Percentiles rank a stretch among this genome's conserved stretches.
Conservation (phyloP, 1,140 invertebrate genomes). For the Microplitis demolitor region DNA sequence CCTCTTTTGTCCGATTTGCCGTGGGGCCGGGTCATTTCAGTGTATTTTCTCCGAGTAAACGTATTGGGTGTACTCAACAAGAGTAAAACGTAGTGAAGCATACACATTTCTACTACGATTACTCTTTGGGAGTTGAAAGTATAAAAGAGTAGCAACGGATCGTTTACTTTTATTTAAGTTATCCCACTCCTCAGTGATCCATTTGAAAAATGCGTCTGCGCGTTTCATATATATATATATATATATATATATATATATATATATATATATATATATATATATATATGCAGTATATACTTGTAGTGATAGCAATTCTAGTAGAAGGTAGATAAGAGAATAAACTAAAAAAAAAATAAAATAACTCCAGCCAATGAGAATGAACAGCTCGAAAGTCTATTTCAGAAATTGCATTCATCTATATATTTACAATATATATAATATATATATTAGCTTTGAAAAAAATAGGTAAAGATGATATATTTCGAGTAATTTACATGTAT, state of each 20-base stretch:
- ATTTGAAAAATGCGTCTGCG: conserved; percentile 10
- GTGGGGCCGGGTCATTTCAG: conserved; percentile 22
- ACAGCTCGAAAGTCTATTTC: too few relatives aligned
- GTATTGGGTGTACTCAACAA: neutral
- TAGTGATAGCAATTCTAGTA: too few relatives aligned
- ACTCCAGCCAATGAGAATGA: too few relatives aligned
- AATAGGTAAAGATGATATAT: too few relatives aligned
- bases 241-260: neutral
- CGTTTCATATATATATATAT: neutral
- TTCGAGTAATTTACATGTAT: too few relatives aligned
- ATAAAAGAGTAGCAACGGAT: conserved; percentile 33
- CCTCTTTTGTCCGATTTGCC: too few relatives aligned
- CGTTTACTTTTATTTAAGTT: conserved; percentile 49
- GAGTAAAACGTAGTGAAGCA: conserved; percentile 29
- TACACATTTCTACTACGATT: conserved; percentile 17
- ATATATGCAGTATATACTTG: neutral
- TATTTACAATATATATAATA: too few relatives aligned
- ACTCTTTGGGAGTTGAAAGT: neutral
- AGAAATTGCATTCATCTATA: too few relatives aligned
- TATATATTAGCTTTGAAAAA: too few relatives aligned
- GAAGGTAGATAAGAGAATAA: too few relatives aligned
- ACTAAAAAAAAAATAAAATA: too few relatives aligned
- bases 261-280: neutral
- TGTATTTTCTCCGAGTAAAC: conserved; percentile 8
- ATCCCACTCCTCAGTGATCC: conserved; percentile 12